Conservation (phyloP, 2,797 vertebrate genomes). For the Gastrophryne carolinensis region DNA sequence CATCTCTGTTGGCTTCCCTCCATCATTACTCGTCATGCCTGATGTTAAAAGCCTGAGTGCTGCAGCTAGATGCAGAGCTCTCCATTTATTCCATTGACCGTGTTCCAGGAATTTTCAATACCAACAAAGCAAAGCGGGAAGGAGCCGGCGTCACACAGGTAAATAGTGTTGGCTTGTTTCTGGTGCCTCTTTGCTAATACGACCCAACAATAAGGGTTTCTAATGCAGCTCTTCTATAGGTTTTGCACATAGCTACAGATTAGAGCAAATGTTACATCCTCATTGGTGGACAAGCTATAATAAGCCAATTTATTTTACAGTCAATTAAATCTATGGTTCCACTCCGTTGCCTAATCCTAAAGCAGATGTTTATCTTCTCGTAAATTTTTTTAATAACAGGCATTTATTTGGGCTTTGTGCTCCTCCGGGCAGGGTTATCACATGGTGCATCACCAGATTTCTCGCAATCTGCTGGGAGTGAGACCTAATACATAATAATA, state of each 20-base stretch:
- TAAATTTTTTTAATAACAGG: slow-evolving; percentile 44
- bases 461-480: background rate
- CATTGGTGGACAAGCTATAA: slow-evolving; percentile 33
- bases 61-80: too few species aligned
- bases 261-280: slow-evolving; percentile 18
- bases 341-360: slow-evolving; percentile 37
- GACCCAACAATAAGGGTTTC: background rate
- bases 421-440: slow-evolving; percentile 25
- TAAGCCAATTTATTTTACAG: slow-evolving; percentile 35
- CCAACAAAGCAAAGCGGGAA: too few species aligned
- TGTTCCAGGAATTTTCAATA: too few species aligned
- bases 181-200: background rate
- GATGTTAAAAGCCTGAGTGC: too few species aligned
- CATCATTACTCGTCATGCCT: too few species aligned
- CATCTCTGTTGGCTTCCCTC: too few species aligned
- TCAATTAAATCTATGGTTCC: slow-evolving; percentile 37
- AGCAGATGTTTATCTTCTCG: slow-evolving; percentile 43
- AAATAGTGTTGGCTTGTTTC: background rate
- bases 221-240: slow-evolving; percentile 2
- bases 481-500: too few species aligned
- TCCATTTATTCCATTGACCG: too few species aligned
- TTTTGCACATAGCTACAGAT: slow-evolving; percentile 23
- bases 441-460: background rate
- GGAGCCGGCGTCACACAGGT: background rate
- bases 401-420: slow-evolving; percentile 25